A percentile compares a stretch with the other conserved stretches of the same genome.
phyloP scores from a whole-genome alignment of 1,140 invertebrate species.

The Aphis gossypii region DNA sequence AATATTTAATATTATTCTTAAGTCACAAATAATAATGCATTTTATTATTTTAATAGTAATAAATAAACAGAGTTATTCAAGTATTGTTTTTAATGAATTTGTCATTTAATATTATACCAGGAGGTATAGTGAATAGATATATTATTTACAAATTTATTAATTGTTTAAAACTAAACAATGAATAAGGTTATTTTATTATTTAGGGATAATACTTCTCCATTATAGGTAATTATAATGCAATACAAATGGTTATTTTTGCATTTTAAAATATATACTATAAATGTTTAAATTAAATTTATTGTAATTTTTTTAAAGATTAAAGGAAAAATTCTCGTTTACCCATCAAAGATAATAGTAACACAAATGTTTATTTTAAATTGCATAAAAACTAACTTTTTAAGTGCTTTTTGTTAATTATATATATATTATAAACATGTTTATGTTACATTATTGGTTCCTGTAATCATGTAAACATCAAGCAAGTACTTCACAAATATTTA shows the following conservation, averaged over 20 bases:
- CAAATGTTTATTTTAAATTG: background rate
- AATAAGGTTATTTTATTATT: background rate
- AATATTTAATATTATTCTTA: constrained; percentile 15
- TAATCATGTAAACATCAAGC: background rate
- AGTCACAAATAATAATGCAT: background rate
- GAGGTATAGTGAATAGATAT: background rate
- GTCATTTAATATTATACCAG: background rate
- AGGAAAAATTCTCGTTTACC: background rate
- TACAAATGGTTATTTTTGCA: background rate
- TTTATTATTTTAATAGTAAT: background rate
- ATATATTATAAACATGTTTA: background rate
- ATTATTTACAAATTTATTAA: background rate
- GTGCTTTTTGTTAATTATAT: background rate
- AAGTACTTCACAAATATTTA: background rate
- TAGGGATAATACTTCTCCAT: background rate
- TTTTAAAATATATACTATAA: background rate
- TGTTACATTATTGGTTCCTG: background rate
- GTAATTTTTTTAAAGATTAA: background rate
- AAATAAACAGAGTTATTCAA: background rate
- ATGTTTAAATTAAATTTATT: background rate
- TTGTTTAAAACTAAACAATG: background rate
- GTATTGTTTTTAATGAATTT: background rate
- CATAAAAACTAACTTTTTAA: background rate
- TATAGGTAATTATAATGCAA: background rate
- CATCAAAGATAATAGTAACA: background rate